Conservation (phyloP, 1,140 invertebrate genomes). For the Leptinotarsa lineolata region DNA sequence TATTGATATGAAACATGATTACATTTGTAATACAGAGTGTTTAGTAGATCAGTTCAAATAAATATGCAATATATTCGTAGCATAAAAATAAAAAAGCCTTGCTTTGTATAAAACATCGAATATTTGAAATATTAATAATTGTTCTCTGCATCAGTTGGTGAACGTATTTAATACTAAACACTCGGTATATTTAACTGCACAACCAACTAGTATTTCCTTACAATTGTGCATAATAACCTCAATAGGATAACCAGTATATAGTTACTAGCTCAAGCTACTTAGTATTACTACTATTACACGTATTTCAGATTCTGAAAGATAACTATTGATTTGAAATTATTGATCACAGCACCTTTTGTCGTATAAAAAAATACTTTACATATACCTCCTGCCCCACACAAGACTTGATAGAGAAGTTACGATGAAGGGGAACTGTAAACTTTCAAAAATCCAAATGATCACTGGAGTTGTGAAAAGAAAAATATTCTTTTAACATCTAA, state of each 20-base stretch:
- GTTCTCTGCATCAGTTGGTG: neutral
- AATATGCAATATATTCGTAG: no score
- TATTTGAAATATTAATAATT: neutral
- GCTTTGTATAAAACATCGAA: no score
- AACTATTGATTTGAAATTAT: neutral
- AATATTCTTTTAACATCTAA: no score
- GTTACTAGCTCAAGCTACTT: neutral
- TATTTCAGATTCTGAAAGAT: neutral
- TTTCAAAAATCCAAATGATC: no score
- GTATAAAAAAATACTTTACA: slow-evolving; percentile 9
- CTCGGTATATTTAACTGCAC: neutral
- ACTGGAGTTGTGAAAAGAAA: no score
- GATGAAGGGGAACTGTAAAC: neutral
- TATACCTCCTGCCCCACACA: neutral
- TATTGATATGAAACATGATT: slow-evolving; percentile 21
- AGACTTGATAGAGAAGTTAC: neutral
- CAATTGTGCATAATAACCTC: neutral
- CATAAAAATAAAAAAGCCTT: no score
- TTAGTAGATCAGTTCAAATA: neutral
- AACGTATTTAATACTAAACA: neutral
- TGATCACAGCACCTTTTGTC: slow-evolving; percentile 1
- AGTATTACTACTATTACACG: neutral
- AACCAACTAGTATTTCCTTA: neutral
- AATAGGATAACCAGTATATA: neutral
- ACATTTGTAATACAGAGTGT: slow-evolving; percentile 1